These are phyloP conservation scores for Tinamus guttatus DNA, from an alignment of 2,113 vertebrate genomes.

Conservation along the genomic window DNA sequence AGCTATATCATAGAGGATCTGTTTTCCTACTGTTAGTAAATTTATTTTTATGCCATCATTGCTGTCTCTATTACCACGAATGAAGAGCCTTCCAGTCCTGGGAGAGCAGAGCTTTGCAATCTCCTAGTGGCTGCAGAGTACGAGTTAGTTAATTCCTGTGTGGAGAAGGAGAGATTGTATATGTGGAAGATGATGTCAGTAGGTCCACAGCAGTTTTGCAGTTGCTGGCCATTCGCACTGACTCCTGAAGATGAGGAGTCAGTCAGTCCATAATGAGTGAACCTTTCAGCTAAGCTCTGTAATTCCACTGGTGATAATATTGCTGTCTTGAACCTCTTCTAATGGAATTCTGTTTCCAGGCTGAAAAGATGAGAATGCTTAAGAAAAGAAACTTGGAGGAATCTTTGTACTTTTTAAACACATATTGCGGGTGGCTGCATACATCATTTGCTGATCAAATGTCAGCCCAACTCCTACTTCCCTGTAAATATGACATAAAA, in stretches of 20 bases:
- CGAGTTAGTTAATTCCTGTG: background rate
- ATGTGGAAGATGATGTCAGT: background rate
- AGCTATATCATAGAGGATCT: background rate
- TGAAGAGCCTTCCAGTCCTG: background rate
- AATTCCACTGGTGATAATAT: background rate
- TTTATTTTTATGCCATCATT: background rate
- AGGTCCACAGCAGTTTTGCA: background rate
- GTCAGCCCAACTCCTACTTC: background rate
- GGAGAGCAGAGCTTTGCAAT: background rate
- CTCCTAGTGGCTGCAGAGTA: background rate
- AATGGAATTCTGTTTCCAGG: background rate
- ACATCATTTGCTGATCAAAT: conserved; percentile 6
- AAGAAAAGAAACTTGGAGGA: conserved; percentile 20
- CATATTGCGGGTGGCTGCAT: background rate
- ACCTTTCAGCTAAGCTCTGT: background rate
- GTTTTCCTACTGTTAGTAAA: background rate
- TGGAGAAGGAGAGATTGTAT: background rate
- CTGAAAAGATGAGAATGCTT: background rate
- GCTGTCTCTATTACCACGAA: background rate
- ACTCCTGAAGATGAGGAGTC: background rate
- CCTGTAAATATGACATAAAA: conserved; percentile 2
- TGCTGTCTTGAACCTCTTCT: background rate
- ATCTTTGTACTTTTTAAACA: conserved; percentile 21
- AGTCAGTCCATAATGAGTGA: no score
- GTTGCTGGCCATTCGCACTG: background rate